phyloP scores from a whole-genome alignment of 2,113 vertebrate species.

The Elgaria multicarinata region DNA sequence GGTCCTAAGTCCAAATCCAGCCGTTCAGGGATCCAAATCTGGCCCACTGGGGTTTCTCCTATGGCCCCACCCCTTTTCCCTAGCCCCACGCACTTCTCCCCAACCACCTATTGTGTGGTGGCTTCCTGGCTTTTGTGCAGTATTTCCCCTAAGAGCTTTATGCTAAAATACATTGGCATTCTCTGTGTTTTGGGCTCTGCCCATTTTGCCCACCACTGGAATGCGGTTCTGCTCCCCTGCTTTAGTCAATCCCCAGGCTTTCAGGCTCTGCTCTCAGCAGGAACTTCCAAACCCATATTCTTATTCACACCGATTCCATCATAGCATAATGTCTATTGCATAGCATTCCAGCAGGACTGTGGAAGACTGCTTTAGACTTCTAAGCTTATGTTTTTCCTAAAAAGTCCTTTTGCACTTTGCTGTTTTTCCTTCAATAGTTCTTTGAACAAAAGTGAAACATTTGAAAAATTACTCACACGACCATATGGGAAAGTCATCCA shows the following conservation, averaged over 20 bases:
- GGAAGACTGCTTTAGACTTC: accelerated
- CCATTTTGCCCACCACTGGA: too few species aligned
- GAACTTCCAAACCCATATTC: not conserved
- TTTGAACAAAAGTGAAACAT: not conserved
- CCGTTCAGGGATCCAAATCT: too few species aligned
- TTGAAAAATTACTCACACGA: constrained; percentile 80
- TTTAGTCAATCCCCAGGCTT: not conserved
- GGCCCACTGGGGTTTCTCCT: too few species aligned
- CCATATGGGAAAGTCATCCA: constrained; percentile 98
- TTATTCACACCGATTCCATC: not conserved
- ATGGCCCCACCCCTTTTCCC: too few species aligned
- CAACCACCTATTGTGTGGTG: too few species aligned
- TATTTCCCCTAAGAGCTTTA: too few species aligned
- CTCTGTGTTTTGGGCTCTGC: too few species aligned
- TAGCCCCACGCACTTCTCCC: too few species aligned
- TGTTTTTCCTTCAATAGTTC: too few species aligned
- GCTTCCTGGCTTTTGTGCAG: too few species aligned
- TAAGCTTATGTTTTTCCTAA: not conserved
- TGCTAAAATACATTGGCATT: too few species aligned
- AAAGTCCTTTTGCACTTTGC: not conserved
- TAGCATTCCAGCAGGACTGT: not conserved
- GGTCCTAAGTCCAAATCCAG: not conserved
- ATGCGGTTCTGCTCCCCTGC: too few species aligned
- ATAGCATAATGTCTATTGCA: accelerated
- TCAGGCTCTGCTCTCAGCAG: not conserved